These are phyloP conservation scores for Rhinophrynus dorsalis DNA, from an alignment of 2,797 vertebrate genomes.

Conservation along the genomic window DNA sequence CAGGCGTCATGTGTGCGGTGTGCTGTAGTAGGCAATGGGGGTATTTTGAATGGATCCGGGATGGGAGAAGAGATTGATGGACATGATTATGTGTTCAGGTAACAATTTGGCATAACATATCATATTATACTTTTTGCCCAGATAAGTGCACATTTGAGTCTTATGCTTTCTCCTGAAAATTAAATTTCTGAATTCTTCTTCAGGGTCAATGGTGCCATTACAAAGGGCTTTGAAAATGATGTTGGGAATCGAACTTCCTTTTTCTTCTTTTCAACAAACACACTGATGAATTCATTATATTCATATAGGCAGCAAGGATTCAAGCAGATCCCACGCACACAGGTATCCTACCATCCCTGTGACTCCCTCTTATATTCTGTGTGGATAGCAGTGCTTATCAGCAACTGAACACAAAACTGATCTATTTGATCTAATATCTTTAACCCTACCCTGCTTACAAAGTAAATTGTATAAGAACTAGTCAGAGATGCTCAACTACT, in stretches of 20 bases:
- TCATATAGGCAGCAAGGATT: conserved; percentile 62
- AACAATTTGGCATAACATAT: not conserved
- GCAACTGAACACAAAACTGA: no score
- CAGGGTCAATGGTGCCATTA: conserved; percentile 77
- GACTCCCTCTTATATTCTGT: no score
- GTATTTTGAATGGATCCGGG: conserved; percentile 71
- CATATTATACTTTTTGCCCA: not conserved
- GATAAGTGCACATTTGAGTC: not conserved
- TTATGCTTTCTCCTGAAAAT: no score
- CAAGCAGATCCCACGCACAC: conserved; percentile 57
- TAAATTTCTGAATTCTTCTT: not conserved
- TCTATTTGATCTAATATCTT: no score
- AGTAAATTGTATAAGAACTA: no score
- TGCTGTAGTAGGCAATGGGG: conserved; percentile 79
- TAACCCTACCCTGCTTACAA: no score
- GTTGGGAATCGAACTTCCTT: conserved; percentile 77
- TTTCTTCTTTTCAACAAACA: conserved; percentile 82
- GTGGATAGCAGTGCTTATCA: no score
- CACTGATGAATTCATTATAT: conserved; percentile 72
- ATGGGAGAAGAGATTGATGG: conserved; percentile 75
- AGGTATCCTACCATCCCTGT: conserved; percentile 47
- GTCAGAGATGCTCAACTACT: no score
- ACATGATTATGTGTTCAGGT: conserved; percentile 83
- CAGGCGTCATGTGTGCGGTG: conserved; percentile 66
- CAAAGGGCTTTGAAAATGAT: conserved; percentile 70